phyloP scores from a whole-genome alignment of 2,888 invertebrate genomes.

The Scaptomyza polygonia region DNA sequence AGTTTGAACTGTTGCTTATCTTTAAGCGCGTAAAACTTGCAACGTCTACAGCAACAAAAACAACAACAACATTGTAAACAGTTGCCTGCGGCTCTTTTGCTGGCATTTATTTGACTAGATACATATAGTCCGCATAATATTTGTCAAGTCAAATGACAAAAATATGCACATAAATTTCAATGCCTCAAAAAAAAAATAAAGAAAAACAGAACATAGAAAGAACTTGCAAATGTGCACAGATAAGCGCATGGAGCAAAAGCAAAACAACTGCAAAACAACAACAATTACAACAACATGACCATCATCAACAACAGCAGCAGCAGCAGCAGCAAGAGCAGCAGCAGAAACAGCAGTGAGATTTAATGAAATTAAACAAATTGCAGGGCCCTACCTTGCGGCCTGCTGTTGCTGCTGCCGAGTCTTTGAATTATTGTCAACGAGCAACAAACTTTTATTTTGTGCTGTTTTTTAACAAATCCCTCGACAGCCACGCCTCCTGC shows the following conservation, averaged over 20 bases:
- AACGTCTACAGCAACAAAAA: slow-evolving; percentile 6
- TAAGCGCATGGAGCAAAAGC: slow-evolving; percentile 56
- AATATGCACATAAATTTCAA: slow-evolving; percentile 77
- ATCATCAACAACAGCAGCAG: slow-evolving; percentile 1
- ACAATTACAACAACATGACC: background rate
- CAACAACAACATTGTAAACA: slow-evolving; percentile 7
- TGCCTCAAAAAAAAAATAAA: slow-evolving; percentile 18
- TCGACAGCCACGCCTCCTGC: slow-evolving; percentile 46
- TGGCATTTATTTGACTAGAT: slow-evolving; percentile 50
- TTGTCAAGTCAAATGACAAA: slow-evolving; percentile 58
- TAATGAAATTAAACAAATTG: slow-evolving; percentile 73
- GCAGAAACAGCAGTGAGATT: slow-evolving; percentile 33
- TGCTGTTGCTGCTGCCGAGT: slow-evolving; percentile 13
- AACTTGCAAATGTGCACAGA: slow-evolving; percentile 65
- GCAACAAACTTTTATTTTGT: slow-evolving; percentile 52
- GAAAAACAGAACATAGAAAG: slow-evolving; percentile 14
- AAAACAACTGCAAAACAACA: slow-evolving; percentile 11
- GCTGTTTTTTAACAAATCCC: slow-evolving; percentile 52
- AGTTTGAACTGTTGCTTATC: slow-evolving; percentile 77
- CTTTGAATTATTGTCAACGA: slow-evolving; percentile 65
- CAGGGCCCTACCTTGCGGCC: slow-evolving; percentile 43
- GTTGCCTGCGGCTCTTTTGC: slow-evolving; percentile 42
- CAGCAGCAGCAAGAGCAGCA: slow-evolving; percentile 16
- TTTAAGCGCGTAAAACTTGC: slow-evolving; percentile 43
- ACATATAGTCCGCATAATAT: slow-evolving; percentile 10